These are phyloP conservation scores for Crocallis elinguaria DNA, from an alignment of 2,888 invertebrate species.

Conservation along the genomic window DNA sequence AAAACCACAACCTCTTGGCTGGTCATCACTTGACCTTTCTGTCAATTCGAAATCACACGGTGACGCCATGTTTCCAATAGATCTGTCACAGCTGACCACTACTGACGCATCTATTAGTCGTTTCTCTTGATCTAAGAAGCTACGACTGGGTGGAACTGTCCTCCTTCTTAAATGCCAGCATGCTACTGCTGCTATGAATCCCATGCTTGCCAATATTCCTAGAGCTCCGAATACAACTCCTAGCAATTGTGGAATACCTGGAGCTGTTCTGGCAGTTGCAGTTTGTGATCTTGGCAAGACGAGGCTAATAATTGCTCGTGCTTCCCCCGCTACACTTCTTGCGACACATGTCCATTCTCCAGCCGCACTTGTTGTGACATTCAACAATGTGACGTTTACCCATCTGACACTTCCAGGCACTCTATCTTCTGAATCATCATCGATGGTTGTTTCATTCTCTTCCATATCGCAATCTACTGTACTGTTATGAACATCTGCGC, in stretches of 20 bases:
- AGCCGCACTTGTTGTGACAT: slow-evolving; percentile 92
- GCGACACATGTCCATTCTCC: slow-evolving; percentile 94
- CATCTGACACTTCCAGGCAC: slow-evolving; percentile 85
- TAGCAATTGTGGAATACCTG: slow-evolving; percentile 89
- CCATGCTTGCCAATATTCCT: slow-evolving; percentile 88
- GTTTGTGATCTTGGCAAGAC: slow-evolving; percentile 86
- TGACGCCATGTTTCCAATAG: slow-evolving; percentile 87
- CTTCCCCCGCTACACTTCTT: slow-evolving; percentile 87
- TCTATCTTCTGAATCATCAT: slow-evolving; percentile 73
- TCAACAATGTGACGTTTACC: slow-evolving; percentile 93
- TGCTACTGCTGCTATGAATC: slow-evolving; percentile 82
- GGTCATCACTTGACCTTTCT: slow-evolving; percentile 74
- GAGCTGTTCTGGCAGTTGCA: slow-evolving; percentile 91
- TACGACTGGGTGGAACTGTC: slow-evolving; percentile 87
- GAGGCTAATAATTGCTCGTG: slow-evolving; percentile 86
- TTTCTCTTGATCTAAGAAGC: slow-evolving; percentile 95
- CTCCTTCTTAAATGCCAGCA: slow-evolving; percentile 89
- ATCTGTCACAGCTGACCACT: slow-evolving; percentile 86
- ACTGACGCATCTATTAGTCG: slow-evolving; percentile 92
- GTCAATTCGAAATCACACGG: slow-evolving; percentile 82
- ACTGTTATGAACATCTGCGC: slow-evolving; percentile 79
- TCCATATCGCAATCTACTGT: slow-evolving; percentile 79
- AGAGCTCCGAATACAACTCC: slow-evolving; percentile 90
- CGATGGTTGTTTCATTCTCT: slow-evolving; percentile 71
- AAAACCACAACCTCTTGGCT: slow-evolving; percentile 77